Conservation (phyloP, 2,888 invertebrate species). For the Aphodius granarius region DNA sequence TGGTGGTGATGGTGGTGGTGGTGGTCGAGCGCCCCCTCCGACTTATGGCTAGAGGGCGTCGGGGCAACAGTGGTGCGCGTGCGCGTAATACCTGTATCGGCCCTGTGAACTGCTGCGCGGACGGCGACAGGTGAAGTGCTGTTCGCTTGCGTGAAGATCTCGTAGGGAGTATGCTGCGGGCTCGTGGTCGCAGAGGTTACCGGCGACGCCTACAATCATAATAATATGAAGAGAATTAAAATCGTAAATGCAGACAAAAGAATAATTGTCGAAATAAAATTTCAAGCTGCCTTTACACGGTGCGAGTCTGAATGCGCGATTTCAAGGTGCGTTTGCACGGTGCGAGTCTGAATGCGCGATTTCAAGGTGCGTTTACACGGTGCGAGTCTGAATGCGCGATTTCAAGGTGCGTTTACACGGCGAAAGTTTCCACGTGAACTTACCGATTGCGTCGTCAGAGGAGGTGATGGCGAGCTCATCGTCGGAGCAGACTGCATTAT, state of each 20-base stretch:
- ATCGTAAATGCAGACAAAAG: not conserved
- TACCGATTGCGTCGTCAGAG: conserved; percentile 54
- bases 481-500: conserved; percentile 53
- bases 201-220: conserved; percentile 43
- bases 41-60: conserved; percentile 61
- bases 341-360: too few relatives aligned
- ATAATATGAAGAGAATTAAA: not conserved
- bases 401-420: too few relatives aligned
- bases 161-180: conserved; percentile 43
- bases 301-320: too few relatives aligned
- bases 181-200: conserved; percentile 54
- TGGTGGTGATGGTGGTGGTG: conserved; percentile 39
- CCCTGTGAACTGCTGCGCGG: conserved; percentile 59
- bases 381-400: too few relatives aligned
- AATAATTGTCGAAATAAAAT: not conserved
- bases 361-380: too few relatives aligned
- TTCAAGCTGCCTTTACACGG: too few relatives aligned
- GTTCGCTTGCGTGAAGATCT: conserved; percentile 51
- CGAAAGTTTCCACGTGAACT: too few relatives aligned
- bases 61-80: conserved; percentile 52
- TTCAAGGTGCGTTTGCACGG: too few relatives aligned
- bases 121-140: conserved; percentile 56
- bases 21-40: conserved; percentile 60
- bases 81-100: conserved; percentile 51
- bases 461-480: conserved; percentile 49